phyloP scores from a whole-genome alignment of 1,140 invertebrate genomes.

The Pinna nobilis region DNA sequence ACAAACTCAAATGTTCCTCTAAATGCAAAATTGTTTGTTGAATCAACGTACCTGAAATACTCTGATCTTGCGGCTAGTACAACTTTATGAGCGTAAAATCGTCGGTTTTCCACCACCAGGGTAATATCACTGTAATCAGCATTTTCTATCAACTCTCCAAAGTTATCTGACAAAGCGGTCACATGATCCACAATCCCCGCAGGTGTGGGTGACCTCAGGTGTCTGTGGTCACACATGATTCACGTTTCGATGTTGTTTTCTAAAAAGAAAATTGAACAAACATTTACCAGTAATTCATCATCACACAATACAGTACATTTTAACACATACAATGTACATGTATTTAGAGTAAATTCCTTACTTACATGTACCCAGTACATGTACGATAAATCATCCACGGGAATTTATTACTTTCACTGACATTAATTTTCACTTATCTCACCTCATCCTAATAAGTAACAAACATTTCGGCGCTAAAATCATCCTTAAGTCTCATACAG shows the following conservation, averaged over 20 bases:
- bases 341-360: neutral
- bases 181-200: constrained; percentile 73
- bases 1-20: no score
- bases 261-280: neutral
- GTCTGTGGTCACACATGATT: constrained; percentile 71
- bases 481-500: no score
- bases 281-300: neutral
- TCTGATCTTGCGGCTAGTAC: constrained; percentile 95
- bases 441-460: no score
- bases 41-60: constrained; percentile 86
- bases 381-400: neutral
- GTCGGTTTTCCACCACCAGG: constrained; percentile 88
- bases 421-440: neutral
- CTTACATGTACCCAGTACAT: neutral
- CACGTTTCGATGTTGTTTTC: neutral
- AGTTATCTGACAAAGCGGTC: constrained; percentile 80
- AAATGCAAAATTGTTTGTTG: no score
- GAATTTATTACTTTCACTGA: constrained; percentile 1
- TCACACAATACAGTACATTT: neutral
- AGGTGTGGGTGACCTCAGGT: constrained; percentile 62
- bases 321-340: neutral
- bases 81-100: constrained; percentile 91
- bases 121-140: constrained; percentile 94
- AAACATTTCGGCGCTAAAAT: no score
- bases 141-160: constrained; percentile 88